phyloP scores from a whole-genome alignment of 2,888 invertebrate species.

The Leptodirus hochenwartii region DNA sequence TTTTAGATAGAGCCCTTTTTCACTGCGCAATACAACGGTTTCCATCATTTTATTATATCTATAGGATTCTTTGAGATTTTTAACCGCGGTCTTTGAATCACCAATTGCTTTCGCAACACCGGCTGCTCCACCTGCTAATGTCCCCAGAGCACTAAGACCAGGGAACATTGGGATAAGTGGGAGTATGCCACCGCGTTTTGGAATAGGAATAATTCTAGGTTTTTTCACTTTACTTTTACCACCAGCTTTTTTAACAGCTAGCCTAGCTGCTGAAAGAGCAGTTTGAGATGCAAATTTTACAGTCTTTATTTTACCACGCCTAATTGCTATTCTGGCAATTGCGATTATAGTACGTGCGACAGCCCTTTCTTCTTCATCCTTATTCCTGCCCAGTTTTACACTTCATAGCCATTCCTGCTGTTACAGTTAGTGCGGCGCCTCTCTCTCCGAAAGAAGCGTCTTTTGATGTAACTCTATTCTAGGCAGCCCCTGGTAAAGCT shows the following conservation, averaged over 20 bases:
- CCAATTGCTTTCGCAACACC: slow-evolving; percentile 21
- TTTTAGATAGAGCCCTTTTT: slow-evolving; percentile 9
- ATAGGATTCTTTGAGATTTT: slow-evolving; percentile 17
- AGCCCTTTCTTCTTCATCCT: too few species aligned
- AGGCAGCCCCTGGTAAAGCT: too few species aligned
- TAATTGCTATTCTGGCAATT: too few species aligned
- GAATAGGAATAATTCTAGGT: slow-evolving; percentile 7
- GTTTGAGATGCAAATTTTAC: not conserved
- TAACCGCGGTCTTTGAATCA: slow-evolving; percentile 18
- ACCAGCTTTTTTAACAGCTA: slow-evolving; percentile 1
- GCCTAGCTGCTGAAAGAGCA: slow-evolving; percentile 1
- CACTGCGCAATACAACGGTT: slow-evolving; percentile 18
- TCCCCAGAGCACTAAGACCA: slow-evolving; percentile 19
- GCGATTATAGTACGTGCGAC: too few species aligned
- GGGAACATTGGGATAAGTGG: slow-evolving; percentile 21
- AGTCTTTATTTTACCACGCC: too few species aligned
- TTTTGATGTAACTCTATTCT: too few species aligned
- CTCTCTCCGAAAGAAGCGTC: too few species aligned
- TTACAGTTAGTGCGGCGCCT: too few species aligned
- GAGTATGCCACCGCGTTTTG: slow-evolving; percentile 18
- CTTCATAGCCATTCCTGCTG: too few species aligned
- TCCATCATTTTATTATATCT: slow-evolving; percentile 23
- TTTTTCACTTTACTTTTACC: slow-evolving; percentile 13
- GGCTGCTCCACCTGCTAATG: slow-evolving; percentile 21
- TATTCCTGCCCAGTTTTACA: too few species aligned